Evolutionary conservation across 2,113 vertebrate species (phyloP), one percentile per base, ranked within the genome.

Genomic region (Erinaceus europaeus): DNA sequence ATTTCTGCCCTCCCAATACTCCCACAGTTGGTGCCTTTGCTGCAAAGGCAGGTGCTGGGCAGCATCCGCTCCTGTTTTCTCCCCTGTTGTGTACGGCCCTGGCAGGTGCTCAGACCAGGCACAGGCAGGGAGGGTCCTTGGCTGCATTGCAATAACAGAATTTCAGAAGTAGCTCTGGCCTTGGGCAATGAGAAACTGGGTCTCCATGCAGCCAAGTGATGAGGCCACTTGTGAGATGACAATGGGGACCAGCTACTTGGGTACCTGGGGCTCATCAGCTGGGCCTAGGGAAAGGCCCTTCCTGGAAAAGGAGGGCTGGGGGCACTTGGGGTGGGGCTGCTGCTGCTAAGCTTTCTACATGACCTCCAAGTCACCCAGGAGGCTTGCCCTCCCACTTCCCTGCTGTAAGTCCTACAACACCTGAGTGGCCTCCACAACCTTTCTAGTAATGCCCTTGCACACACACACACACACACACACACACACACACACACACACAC

Each of bases 171-270:
- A 73, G 0, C 77, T 92, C 53, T 74, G 76, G 86, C 8, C 62
- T 88, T 55, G 90, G 94, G 81, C 44, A 6, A 59, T 64, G 95
- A 83, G 91, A 90, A 95, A 69, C 88, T 82, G 67, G 85, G 88
- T 90, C 82, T 93, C 86, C n/a, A n/a, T n/a, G n/a, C n/a, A n/a
- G n/a, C n/a, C n/a, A n/a, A n/a, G n/a, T 90, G 94, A 94, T 65
- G 62, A 9, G 21, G 62, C n/a, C n/a, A 18, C 62, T n/a, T 27
- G 11, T 61, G 29, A 13, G 55, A 57, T 27, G 55, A 57, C 9
- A 57, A 57, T 9, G 23, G 25, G 23, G 53, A 27, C 10, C 18
- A 3, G 55, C 55, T 23, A 21, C n/a, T 29, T 23, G 55, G 25
- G 55, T 57, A 57, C 55, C 9, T 57, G 55, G n/a, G 9, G 36